phyloP scores from a whole-genome alignment of 35 echinoderm and acorn worm species.

The Apostichopus japonicus region DNA sequence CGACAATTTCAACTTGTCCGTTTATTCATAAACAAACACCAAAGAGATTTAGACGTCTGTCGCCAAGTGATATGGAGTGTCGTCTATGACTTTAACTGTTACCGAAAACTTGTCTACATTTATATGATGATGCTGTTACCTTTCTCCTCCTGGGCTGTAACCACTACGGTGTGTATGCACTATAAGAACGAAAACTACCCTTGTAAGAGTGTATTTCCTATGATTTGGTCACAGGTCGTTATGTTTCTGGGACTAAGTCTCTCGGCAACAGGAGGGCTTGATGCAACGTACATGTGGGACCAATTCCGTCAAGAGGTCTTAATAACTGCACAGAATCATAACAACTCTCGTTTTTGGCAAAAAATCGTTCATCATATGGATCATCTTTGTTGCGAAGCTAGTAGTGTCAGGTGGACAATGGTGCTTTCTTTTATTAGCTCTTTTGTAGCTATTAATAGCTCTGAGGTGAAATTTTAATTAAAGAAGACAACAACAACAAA shows the following conservation, averaged over 20 bases:
- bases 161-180: conserved; percentile 9
- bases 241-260: conserved; percentile 27
- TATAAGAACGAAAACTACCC: background rate
- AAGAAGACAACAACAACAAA: too few species aligned
- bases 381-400: background rate
- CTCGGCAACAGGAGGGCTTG: conserved; percentile 15
- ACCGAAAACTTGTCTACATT: background rate
- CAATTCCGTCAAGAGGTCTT: conserved; percentile 6
- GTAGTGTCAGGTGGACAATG: conserved; percentile 31
- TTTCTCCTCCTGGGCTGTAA: conserved; percentile 7
- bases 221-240: conserved; percentile 32
- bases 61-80: conserved; percentile 32
- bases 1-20: background rate
- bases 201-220: background rate
- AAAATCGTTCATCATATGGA: conserved; percentile 27
- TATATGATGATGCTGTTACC: conserved; percentile 33
- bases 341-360: background rate
- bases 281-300: conserved; percentile 48
- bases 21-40: background rate
- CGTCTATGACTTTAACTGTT: conserved; percentile 34
- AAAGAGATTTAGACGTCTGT: conserved; percentile 6
- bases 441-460: conserved; percentile 19
- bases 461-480: background rate
- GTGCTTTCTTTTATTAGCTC: conserved; percentile 19
- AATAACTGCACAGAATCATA: background rate